Evolutionary conservation across 2,888 invertebrate genomes (phyloP).

Genomic region (Pardosa pseudoannulata): DNA sequence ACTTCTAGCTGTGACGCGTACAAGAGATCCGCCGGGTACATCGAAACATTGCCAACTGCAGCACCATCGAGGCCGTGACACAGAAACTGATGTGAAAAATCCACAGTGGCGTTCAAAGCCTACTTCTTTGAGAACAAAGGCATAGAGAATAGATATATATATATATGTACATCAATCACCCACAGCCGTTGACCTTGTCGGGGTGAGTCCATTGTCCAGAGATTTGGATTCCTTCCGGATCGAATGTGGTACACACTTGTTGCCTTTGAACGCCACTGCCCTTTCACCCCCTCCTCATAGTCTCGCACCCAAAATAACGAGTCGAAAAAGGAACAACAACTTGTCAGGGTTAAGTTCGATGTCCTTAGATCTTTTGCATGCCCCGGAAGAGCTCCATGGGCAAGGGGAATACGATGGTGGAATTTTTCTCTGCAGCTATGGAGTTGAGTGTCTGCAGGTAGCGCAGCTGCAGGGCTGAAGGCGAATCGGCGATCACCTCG

Average conservation of each 20-base stretch:
- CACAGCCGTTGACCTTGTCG: no score
- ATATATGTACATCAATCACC: no score
- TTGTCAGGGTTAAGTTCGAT: background rate
- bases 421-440: slow-evolving; percentile 95
- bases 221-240: background rate
- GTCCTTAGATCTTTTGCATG: slow-evolving; percentile 30
- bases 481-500: slow-evolving; percentile 78
- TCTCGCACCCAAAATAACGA: background rate
- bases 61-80: no score
- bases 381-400: slow-evolving; percentile 86
- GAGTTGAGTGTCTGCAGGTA: slow-evolving; percentile 93
- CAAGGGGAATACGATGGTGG: slow-evolving; percentile 94
- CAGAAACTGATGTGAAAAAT: no score
- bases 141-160: no score
- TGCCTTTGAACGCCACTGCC: background rate
- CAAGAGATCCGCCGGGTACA: no score
- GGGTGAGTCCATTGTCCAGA: no score
- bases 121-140: no score
- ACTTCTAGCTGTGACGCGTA: no score
- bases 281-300: no score
- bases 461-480: slow-evolving; percentile 78
- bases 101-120: no score
- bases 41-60: no score
- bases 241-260: background rate
- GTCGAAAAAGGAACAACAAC: background rate